These are phyloP conservation scores for Sisor rabdophorus DNA, from an alignment of 2,113 vertebrate species.

Conservation along the genomic window DNA sequence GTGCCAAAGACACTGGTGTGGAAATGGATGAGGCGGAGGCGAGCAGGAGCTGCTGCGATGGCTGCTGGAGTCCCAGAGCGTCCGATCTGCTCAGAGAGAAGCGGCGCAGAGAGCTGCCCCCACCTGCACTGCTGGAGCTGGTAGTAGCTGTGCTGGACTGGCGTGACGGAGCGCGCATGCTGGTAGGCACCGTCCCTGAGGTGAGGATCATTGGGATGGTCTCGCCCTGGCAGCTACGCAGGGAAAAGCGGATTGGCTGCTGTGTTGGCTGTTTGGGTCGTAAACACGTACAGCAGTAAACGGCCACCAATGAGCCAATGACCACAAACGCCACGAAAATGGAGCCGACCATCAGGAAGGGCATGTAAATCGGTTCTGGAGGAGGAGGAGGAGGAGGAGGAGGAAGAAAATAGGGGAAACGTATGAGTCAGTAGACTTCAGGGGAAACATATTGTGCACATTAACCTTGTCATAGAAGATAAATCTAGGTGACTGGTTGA, in stretches of 20 bases:
- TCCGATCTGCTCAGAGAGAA: slow-evolving; percentile 82
- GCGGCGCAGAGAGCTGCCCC: slow-evolving; percentile 77
- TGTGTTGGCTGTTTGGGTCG: slow-evolving; percentile 88
- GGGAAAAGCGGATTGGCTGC: slow-evolving; percentile 87
- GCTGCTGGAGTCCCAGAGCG: slow-evolving; percentile 58
- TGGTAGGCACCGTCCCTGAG: slow-evolving; percentile 67
- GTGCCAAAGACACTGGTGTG: slow-evolving; percentile 41
- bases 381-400: slow-evolving; percentile 1
- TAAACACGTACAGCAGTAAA: slow-evolving; percentile 96
- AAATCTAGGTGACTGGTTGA: slow-evolving; percentile 3
- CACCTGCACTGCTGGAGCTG: slow-evolving; percentile 82
- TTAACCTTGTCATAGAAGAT: neutral
- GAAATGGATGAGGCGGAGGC: slow-evolving; percentile 58
- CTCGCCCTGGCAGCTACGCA: slow-evolving; percentile 90
- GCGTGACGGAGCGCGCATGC: slow-evolving; percentile 81
- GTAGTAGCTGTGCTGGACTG: slow-evolving; percentile 92
- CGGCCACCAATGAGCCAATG: slow-evolving; percentile 86
- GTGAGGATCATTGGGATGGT: slow-evolving; percentile 96
- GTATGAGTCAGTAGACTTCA: neutral
- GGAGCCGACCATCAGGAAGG: slow-evolving; percentile 94
- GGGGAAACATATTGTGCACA: neutral
- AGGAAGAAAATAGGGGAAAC: neutral
- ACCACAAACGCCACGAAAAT: slow-evolving; percentile 96
- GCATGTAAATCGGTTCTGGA: slow-evolving; percentile 90
- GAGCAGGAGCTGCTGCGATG: slow-evolving; percentile 42